Base-by-base conservation (phyloP, 1,140 invertebrate genomes). In the Bradysia coprophila region DNA sequence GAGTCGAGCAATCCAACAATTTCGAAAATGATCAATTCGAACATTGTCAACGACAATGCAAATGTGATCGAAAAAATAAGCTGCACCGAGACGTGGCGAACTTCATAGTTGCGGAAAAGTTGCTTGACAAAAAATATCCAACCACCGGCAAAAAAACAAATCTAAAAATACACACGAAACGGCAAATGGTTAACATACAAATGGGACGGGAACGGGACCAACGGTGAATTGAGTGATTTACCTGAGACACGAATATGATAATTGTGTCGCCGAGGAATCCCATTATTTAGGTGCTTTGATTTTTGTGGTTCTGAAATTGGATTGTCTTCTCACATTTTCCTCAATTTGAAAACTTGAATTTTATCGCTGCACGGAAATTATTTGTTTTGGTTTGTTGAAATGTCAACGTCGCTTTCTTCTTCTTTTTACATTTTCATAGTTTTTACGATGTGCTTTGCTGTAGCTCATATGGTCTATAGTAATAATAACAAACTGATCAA, bases 11-110 rank as follows among this genome's bases (percentile, higher is more conserved):
- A 75, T 34, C 83, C 93, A 40, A 97, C 66, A 55, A 99, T 99
- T 71, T 99, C 96, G 71, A 99, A 99, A 60, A 99, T 99, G 46
- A 99, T 98, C 20, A 99, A 68, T 61, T 99, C 95, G 67, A 98
- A 99, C 89, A 99, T 95, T 4, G 91, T 96, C 58, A 95, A 97
- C 13, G 94, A 98, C 3, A 99, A 64, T 4, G 95, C 83, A 62
- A 99, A 95, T 32, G 93, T 98, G 5, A 85, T 73, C 1, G 93
- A 95, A 63, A 99, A 99, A 52, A 98, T 90, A 3, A 98, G 64
- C 58, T 98, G 88, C 6, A 98, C 91, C 37, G 92, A 65, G 46
- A 78, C 75, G 59, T 97, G 89, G 56, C 94, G 85, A 2, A 96
- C 88, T 72, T 99, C 96, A 73, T 98, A 99, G 61, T 98, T 91